phyloP scores from a whole-genome alignment of 2,113 vertebrate species.

The Falco punctatus region DNA sequence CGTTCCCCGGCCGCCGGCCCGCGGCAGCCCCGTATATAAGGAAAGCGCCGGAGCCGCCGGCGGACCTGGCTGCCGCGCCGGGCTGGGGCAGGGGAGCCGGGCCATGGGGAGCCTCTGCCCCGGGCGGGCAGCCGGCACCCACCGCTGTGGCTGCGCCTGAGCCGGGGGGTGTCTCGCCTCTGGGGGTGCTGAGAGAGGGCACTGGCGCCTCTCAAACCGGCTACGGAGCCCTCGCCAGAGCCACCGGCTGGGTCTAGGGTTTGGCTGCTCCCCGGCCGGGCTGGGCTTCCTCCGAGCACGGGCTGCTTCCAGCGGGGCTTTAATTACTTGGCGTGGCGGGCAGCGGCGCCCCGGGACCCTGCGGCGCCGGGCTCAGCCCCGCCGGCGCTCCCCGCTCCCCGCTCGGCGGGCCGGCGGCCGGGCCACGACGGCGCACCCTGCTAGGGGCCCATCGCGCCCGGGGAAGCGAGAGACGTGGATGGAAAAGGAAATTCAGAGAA shows the following conservation, averaged over 20 bases:
- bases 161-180: neutral
- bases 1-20: slow-evolving; percentile 70
- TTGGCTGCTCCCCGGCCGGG: neutral
- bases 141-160: neutral
- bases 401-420: neutral
- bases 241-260: neutral
- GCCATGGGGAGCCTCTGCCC: neutral
- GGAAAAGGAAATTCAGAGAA: slow-evolving; percentile 53
- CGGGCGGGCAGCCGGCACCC: neutral
- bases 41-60: neutral
- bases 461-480: neutral
- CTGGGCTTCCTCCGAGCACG: neutral
- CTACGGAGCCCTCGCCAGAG: neutral
- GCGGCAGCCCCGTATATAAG: slow-evolving; percentile 79
- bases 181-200: neutral
- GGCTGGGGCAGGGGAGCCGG: neutral
- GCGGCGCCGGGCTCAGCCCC: neutral
- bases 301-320: neutral
- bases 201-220: neutral
- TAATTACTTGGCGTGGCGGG: neutral
- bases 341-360: neutral
- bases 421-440: slow-evolving; percentile 9
- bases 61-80: neutral
- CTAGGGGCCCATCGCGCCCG: neutral
- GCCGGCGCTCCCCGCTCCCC: neutral